Base-by-base conservation (phyloP, 2,888 invertebrate species). In the Fragum sueziense region DNA sequence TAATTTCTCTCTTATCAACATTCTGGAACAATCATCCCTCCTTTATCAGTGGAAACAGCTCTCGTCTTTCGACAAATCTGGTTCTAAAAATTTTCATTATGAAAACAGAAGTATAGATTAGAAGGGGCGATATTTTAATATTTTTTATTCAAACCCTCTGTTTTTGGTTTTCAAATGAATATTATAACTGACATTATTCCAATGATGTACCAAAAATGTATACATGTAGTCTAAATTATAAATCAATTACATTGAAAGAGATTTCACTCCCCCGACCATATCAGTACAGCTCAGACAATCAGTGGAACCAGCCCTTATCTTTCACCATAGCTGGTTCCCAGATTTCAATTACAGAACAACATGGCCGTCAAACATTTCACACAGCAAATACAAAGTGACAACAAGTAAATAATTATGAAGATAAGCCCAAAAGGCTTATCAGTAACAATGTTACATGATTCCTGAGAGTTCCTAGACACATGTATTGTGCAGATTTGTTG, bases 391-490 rank as follows among this genome's bases (percentile, higher is more conserved):
- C 27, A 34, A 65, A 22, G 41, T 65, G 65, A 65, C 65, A 65
- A 65, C 65, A 65, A 65, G 65, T 65, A 65, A 65, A 65, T 65
- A 65, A 65, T 65, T 65, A 27, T 9, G 20, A 41, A 65, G 65
- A 65, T 65, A 65, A 65, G 65, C 65, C 41, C 11, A 17, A 47
- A 3, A 7, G 41, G 65, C 65, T 65, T 65, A 65, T 65, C 65
- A 41, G 65, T 65, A 27, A 65, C 65, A 65, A 25, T 65, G 65
- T 65, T 65, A 65, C 37, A 65, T 65, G 65, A 65, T 65, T 65
- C 14, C 11, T 17, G 37, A 65, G 65, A 65, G 41, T 65, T 65
- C 25, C 65, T 27, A 14, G 20, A 65, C 65, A 37, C 65, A 65
- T 65, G 65, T 65, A 65, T 41, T 41, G 33, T 65, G 65, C 65